Base-by-base conservation (phyloP, 2,888 invertebrate species). In the Neoaliturus tenellus region DNA sequence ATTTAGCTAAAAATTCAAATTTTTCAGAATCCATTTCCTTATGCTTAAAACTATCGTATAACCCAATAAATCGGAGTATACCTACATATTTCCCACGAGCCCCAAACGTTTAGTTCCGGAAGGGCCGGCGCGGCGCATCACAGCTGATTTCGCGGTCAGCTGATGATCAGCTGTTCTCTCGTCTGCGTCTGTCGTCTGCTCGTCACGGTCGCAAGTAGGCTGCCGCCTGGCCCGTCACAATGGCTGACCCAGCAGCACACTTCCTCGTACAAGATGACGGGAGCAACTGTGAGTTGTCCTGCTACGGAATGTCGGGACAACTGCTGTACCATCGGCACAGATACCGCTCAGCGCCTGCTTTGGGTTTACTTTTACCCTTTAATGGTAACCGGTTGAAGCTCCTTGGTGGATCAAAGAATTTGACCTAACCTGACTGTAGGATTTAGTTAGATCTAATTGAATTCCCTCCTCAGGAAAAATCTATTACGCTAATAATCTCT, bases 81-180 rank as follows among this genome's bases (percentile, higher is more conserved):
- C n/a, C n/a, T n/a, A n/a, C n/a, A n/a, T n/a, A n/a, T n/a, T n/a
- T n/a, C n/a, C n/a, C n/a, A n/a, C n/a, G n/a, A n/a, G n/a, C n/a
- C n/a, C n/a, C n/a, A n/a, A n/a, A n/a, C n/a, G n/a, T n/a, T n/a
- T n/a, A n/a, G n/a, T n/a, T n/a, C n/a, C 39, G 39, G 39, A 39
- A 39, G 6, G 39, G 39, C 6, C 5, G 39, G 39, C 39, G 39
- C 12, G 5, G 12, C 39, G 17, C 44, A 3, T 8, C 44, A 44
- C 44, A 44, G 62, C 12, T 62, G 62, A 31, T 62, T 62, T 62
- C 31, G 10, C 62, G 62, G 62, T 62, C 62, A 62, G 62, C 62
- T 62, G 62, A 62, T 62, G 62, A 62, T 62, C 62, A 62, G 62
- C 62, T 62, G 62, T 62, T 62, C 62, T 62, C 62, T 23, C 51